Base-by-base conservation (phyloP, 1,140 invertebrate species). In the Atta cephalotes region DNA sequence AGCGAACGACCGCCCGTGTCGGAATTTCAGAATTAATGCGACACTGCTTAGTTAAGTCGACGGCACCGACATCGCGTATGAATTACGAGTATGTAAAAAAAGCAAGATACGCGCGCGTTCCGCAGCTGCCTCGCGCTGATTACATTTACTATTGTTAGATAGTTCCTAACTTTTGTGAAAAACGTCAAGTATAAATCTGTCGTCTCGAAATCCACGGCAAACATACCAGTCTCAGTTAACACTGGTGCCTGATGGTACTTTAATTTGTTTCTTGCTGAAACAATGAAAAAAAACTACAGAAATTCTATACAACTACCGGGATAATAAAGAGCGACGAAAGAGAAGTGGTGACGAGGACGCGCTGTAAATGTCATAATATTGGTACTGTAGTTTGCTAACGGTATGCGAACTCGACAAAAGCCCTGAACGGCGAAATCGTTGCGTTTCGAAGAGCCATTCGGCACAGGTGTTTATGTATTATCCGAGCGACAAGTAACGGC, bases 401-500 rank as follows among this genome's bases (percentile, higher is more conserved):
- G 85, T 84, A 89, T 77, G 65, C 82, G 49, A 68, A 60, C 79
- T 53, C 63, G 80, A 77, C 58, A 76, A 84, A 70, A 79, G 66
- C 25, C 35, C 25, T 51, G 77, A 86, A 70, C 25, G 25, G 53
- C 31, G 65, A 77, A 78, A 81, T 77, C 25, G 89, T 90, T 65
- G 62, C 45, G 85, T 77, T 18, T 53, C 79, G 28, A 70, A 16
- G 18, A 71, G 80, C 72, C 66, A 63, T 87, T 82, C 49, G 76
- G 68, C 80, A 51, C 86, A 76, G 79, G 62, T 85, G 80, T 81
- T 81, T 74, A 81, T 66, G 86, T 85, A 88, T 90, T 90, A 85
- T 85, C 86, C 63, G 78, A 71, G 85, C 66, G 88, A 90, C 77
- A 89, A 70, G 79, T 86, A 90, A 90, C 81, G 88, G 88, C 71